Evolutionary conservation across 2,797 vertebrate species (phyloP), one percentile per base, ranked within the genome.

Genomic region (Ceryle rudis): DNA sequence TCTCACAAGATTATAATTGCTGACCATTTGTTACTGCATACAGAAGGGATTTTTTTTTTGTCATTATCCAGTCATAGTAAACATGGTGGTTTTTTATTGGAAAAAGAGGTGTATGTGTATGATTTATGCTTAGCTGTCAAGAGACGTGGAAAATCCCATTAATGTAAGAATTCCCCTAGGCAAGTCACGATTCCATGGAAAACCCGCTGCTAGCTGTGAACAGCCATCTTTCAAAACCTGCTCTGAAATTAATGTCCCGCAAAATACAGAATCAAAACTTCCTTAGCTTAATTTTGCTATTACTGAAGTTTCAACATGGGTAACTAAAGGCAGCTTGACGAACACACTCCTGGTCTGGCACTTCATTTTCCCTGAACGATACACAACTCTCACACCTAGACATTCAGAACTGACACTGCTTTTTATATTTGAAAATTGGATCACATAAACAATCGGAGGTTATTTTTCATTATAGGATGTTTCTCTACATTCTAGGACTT

Each of bases 131-230:
- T 60, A 89, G 75, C 81, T 91, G 78, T 75, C 79, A 95, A 79
- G 88, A 85, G 75, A 91, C 70, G 26, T 74, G 92, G 89, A 95
- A 93, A 96, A 97, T 81, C 77, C 82, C 77, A 80, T 95, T 91
- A 93, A 84, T 58, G 41, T 60, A 82, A 94, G 55, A 95, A 84
- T 66, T 91, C 78, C 94, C 72, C 64, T 25, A 46, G 79, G 84
- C 70, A 90, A 94, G 77, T 90, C 82, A 95, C 3, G 11, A 73
- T 74, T 83, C 67, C 1, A 3, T 88, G 74, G 92, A 95, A 95
- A 96, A 91, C 54, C 39, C 51, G 60, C 84, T 93, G 75, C 77
- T 46, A 86, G 61, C 86, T 86, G 46, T 52, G 64, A 95, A 90
- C 70, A 94, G 62, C 44, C 91, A 86, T 71, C 84, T 93, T 95